phyloP scores from a whole-genome alignment of 2,888 invertebrate species.

The Sthenelais limicola region DNA sequence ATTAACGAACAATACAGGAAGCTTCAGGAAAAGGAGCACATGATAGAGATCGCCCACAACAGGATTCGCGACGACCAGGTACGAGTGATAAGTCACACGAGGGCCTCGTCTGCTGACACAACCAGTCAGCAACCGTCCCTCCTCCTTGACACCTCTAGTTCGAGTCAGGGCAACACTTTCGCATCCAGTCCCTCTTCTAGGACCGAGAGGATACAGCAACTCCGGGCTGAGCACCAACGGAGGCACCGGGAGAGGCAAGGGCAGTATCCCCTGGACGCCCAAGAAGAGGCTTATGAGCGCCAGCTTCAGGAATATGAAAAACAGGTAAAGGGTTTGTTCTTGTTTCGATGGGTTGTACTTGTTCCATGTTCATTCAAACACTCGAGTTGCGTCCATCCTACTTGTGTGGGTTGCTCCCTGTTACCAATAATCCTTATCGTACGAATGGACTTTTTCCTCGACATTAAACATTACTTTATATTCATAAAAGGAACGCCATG shows the following conservation, averaged over 20 bases:
- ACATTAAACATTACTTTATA: too few species aligned
- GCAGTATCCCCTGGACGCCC: slow-evolving; percentile 77
- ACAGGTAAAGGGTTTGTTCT: too few species aligned
- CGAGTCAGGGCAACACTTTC: not conserved
- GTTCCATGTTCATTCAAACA: too few species aligned
- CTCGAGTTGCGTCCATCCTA: too few species aligned
- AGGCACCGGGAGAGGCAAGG: slow-evolving; percentile 77
- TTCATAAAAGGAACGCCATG: too few species aligned
- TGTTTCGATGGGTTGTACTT: too few species aligned
- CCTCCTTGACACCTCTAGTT: not conserved
- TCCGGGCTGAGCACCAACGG: slow-evolving; percentile 76
- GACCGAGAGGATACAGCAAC: slow-evolving; percentile 74
- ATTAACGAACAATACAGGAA: slow-evolving; percentile 74
- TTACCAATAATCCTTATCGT: too few species aligned
- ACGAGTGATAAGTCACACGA: slow-evolving; percentile 29
- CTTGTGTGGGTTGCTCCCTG: too few species aligned
- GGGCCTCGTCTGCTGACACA: slow-evolving; percentile 45
- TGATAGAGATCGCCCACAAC: slow-evolving; percentile 47
- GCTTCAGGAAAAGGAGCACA: slow-evolving; percentile 61
- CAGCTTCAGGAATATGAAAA: slow-evolving; percentile 61
- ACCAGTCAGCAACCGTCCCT: slow-evolving; percentile 68
- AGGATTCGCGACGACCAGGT: slow-evolving; percentile 57
- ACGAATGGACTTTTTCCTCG: too few species aligned
- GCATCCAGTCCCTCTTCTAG: slow-evolving; percentile 26
- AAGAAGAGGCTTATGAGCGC: slow-evolving; percentile 67